Base-by-base conservation (phyloP, 2,888 invertebrate genomes). In the Eristalis pertinax region DNA sequence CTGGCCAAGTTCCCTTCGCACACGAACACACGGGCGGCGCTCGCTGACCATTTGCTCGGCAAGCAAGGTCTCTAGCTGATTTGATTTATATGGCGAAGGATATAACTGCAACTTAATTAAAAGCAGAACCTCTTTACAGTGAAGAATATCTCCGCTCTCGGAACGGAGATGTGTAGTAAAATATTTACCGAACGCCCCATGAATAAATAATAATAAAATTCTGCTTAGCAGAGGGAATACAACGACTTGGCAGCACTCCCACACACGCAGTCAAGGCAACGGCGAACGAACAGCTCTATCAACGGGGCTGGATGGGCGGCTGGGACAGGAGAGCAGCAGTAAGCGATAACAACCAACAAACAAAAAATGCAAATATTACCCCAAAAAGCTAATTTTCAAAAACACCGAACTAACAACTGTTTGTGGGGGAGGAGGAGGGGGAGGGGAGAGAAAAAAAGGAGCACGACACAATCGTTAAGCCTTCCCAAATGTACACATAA, bases 101-200 rank as follows among this genome's bases (percentile, higher is more conserved):
- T 50, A 79, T 79, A 75, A 83, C 69, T 83, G 65, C 67, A 75
- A 64, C 74, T 78, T 78, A 86, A 86, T 86, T 86, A 86, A 83
- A 62, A 83, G 56, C 38, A 35, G 19, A 11, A 32, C 26, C 43
- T 35, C 60, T 24, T 77, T 77, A 58, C 50, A 64, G 70, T 76
- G 63, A 69, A 63, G 67, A 50, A 11, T 56, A 35, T 50, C 29
- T 41, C 38, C 24, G 41, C 50, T 26, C 26, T 26, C 26, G 26
- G 75, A n/a, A 43, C 8, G 50, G 8, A 50, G 50, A 50, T 50
- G 50, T 13, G 4, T 64, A 50, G 38, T 65, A 63, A 81, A 84
- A 80, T 84, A 84, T 84, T 81, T 82, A 69, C 68, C 69, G 65
- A 77, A 72, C 82, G 81, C 75, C 68, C 50, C 32, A 79, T 67